These are phyloP conservation scores for Prionailurus viverrinus DNA, from an alignment of 2,113 vertebrate genomes.

Conservation along the genomic window DNA sequence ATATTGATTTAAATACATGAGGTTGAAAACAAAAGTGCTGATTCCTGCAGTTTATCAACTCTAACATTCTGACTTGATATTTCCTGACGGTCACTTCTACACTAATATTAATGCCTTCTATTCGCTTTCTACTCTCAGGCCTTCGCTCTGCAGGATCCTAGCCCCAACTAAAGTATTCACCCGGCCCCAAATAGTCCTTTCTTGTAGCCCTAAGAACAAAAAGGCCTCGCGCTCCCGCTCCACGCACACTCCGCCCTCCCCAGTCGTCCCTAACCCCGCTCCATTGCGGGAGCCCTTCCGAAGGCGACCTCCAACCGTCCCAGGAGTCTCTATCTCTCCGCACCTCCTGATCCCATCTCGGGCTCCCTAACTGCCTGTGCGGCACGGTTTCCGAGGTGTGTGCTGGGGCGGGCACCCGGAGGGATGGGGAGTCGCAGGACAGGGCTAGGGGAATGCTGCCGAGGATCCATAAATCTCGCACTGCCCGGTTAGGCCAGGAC, in stretches of 20 bases:
- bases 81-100: slow-evolving; percentile 23
- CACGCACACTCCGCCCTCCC: neutral
- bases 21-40: neutral
- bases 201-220: slow-evolving; percentile 1
- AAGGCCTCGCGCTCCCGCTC: neutral
- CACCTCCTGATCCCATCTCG: neutral
- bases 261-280: neutral
- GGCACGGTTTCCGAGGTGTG: neutral
- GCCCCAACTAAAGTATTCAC: neutral
- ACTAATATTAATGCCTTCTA: neutral
- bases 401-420: neutral
- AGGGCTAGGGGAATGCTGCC: neutral
- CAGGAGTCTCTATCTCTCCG: neutral
- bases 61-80: neutral
- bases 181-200: neutral
- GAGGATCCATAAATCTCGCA: slow-evolving; percentile 7
- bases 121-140: neutral
- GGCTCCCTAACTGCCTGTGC: neutral
- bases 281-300: neutral
- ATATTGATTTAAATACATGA: neutral
- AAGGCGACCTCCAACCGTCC: neutral
- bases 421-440: neutral
- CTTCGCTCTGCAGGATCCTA: neutral
- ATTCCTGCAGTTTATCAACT: neutral
- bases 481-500: neutral